These are phyloP conservation scores for Scalopus aquaticus DNA, from an alignment of 2,113 vertebrate species.

Conservation along the genomic window DNA sequence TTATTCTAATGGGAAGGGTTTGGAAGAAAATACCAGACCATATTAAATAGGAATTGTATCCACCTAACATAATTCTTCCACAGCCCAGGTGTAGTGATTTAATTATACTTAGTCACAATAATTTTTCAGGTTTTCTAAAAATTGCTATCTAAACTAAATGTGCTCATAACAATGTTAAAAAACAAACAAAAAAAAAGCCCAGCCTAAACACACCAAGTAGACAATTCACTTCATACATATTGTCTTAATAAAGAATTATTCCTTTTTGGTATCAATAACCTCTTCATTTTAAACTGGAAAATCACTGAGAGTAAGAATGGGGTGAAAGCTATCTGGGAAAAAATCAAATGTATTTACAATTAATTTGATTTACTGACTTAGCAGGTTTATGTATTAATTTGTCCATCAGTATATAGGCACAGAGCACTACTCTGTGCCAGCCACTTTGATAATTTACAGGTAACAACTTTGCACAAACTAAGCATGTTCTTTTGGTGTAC, in stretches of 20 bases:
- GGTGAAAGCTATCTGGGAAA: not conserved
- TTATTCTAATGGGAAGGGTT: not conserved
- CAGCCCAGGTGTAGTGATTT: not conserved
- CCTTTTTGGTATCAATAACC: not conserved
- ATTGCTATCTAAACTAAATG: not conserved
- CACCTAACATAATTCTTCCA: not conserved
- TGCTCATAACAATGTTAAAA: not conserved
- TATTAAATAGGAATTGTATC: not conserved
- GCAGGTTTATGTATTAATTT: not conserved
- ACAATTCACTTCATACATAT: not conserved
- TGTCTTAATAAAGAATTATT: not conserved
- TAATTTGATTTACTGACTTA: not conserved
- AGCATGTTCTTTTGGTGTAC: not conserved
- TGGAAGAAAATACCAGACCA: not conserved
- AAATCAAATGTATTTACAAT: not conserved
- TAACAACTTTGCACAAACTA: not conserved
- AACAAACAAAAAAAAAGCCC: not conserved
- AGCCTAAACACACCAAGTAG: not conserved
- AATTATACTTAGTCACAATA: not conserved
- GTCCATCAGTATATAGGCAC: not conserved
- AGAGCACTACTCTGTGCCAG: not conserved
- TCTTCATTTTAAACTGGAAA: not conserved
- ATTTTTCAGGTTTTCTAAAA: not conserved
- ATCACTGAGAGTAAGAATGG: not conserved
- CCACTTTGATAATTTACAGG: not conserved